These are phyloP conservation scores for Caenorhabditis panamensis DNA, from an alignment of 2,888 invertebrate species.

Conservation along the genomic window DNA sequence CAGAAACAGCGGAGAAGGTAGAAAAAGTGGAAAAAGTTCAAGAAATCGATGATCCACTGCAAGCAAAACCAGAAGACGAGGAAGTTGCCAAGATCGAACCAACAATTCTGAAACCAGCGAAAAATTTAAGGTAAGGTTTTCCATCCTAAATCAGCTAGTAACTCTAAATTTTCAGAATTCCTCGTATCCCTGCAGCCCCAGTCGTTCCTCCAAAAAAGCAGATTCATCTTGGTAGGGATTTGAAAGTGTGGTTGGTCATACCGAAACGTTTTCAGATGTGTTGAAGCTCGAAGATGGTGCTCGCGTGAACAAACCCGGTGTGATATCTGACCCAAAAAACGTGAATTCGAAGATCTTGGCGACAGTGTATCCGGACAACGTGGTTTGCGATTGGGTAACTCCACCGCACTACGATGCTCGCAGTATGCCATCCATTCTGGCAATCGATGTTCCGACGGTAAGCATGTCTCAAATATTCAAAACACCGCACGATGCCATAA, in stretches of 20 bases:
- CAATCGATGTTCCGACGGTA: constrained; percentile 72
- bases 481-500: background rate
- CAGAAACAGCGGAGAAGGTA: background rate
- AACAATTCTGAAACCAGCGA: background rate
- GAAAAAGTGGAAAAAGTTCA: background rate
- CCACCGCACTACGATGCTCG: constrained; percentile 79
- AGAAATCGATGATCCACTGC: constrained; percentile 10
- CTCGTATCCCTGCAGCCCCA: constrained; percentile 3
- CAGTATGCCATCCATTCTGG: constrained; percentile 77
- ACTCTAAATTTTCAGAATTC: background rate
- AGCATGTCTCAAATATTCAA: background rate
- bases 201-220: background rate
- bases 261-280: constrained; percentile 28
- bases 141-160: background rate
- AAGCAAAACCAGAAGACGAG: constrained; percentile 5
- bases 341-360: constrained; percentile 78
- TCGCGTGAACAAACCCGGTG: constrained; percentile 38
- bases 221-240: constrained; percentile 17
- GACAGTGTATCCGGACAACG: constrained; percentile 77
- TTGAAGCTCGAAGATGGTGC: constrained; percentile 24
- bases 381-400: constrained; percentile 78
- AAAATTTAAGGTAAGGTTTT: constrained; percentile 13
- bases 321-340: constrained; percentile 39
- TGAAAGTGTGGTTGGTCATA: background rate
- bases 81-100: background rate